These are phyloP conservation scores for Rhopalosiphum padi DNA, from an alignment of 1,140 invertebrate genomes.

Conservation along the genomic window DNA sequence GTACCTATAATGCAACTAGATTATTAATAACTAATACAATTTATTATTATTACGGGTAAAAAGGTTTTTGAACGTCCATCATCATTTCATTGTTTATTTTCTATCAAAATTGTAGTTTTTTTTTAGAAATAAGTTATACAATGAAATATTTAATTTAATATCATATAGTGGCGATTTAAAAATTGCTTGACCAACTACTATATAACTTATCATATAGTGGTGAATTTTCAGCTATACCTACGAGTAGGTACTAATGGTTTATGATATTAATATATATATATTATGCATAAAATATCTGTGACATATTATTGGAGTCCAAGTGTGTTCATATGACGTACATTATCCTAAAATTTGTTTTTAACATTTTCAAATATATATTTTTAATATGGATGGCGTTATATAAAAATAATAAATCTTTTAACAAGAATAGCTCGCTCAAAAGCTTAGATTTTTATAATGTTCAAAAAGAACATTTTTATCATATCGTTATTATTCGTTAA, in stretches of 20 bases:
- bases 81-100: not conserved
- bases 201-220: no score
- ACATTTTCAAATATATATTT: conserved; percentile 4
- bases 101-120: not conserved
- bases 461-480: not conserved
- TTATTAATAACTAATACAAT: not conserved
- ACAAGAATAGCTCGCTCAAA: not conserved
- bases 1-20: not conserved
- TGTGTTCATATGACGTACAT: not conserved
- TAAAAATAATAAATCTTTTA: conserved; percentile 34
- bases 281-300: not conserved
- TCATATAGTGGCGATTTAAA: not conserved
- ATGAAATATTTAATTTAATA: not conserved
- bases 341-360: conserved; percentile 29
- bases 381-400: not conserved
- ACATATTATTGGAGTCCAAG: conserved; percentile 16
- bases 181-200: not conserved
- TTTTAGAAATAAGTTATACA: not conserved
- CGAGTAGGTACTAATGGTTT: not conserved
- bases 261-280: not conserved
- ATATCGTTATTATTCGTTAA: not conserved
- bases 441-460: not conserved
- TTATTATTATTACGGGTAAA: not conserved
- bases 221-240: not conserved
- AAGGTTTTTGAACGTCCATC: not conserved